Evolutionary conservation across 2,888 invertebrate genomes (phyloP).

Genomic region (Cephus pygmeus): DNA sequence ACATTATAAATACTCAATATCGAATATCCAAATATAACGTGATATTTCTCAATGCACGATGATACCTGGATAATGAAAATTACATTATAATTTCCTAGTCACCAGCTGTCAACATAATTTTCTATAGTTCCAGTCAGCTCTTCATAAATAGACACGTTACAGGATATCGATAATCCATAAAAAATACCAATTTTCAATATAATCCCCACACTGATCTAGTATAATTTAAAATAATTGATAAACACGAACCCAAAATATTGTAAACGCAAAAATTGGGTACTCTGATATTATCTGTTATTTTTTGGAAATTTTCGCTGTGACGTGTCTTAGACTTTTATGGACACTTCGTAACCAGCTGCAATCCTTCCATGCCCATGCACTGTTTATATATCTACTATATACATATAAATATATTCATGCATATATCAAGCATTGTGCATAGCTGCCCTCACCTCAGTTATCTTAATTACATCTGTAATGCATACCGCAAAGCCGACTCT

Average conservation of each 20-base stretch:
- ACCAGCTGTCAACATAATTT: background rate
- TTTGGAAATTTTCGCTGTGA: background rate
- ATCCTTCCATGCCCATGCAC: constrained; percentile 40
- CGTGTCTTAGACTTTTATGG: background rate
- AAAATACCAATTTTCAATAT: background rate
- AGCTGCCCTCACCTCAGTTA: constrained; percentile 63
- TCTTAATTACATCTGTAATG: constrained; percentile 66
- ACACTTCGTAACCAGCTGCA: constrained; percentile 19
- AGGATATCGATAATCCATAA: background rate
- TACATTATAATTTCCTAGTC: background rate
- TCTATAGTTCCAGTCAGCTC: background rate
- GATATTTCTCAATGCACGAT: background rate
- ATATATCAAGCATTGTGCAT: constrained; percentile 62
- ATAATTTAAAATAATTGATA: too few relatives aligned
- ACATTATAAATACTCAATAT: background rate
- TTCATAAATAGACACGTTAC: background rate
- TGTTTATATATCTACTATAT: constrained; percentile 26
- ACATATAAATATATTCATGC: constrained; percentile 41
- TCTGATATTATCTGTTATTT: background rate
- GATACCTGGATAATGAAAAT: background rate
- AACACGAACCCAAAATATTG: too few relatives aligned
- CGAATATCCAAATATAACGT: background rate
- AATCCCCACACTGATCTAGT: too few relatives aligned
- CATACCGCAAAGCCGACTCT: constrained; percentile 51
- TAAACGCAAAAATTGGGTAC: background rate